Evolutionary conservation across 1,140 invertebrate genomes (phyloP).

Genomic region (Piezodorus guildinii): DNA sequence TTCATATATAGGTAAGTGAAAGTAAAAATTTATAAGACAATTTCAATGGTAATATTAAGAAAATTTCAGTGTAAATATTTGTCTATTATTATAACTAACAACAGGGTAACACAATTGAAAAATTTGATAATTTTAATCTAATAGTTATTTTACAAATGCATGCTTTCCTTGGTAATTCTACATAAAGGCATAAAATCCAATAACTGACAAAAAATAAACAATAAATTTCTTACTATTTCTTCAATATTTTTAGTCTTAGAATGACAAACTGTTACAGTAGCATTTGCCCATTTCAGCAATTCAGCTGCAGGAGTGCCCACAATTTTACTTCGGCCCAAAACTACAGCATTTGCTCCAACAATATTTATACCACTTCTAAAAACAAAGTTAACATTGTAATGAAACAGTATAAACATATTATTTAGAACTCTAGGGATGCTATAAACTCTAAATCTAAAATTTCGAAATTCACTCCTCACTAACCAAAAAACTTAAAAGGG

Average conservation of each 20-base stretch:
- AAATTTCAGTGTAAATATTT: neutral
- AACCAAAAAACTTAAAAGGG: neutral
- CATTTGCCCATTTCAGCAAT: slow-evolving; percentile 91
- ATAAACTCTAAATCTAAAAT: too few relatives aligned
- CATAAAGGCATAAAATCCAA: too few relatives aligned
- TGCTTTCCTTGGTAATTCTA: too few relatives aligned
- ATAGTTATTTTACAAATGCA: too few relatives aligned
- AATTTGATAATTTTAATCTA: too few relatives aligned
- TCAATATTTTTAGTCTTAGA: slow-evolving; percentile 80
- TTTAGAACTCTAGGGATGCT: too few relatives aligned
- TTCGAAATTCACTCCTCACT: too few relatives aligned
- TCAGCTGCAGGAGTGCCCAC: slow-evolving; percentile 92
- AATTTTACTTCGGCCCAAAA: slow-evolving; percentile 93
- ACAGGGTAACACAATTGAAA: neutral
- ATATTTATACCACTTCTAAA: slow-evolving; percentile 60
- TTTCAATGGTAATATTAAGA: slow-evolving; percentile 25
- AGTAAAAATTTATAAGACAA: neutral
- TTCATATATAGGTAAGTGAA: too few relatives aligned
- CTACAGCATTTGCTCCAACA: slow-evolving; percentile 77
- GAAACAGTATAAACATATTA: too few relatives aligned
- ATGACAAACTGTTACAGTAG: slow-evolving; percentile 94
- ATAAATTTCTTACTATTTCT: slow-evolving; percentile 47
- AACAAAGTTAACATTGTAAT: slow-evolving; percentile 11
- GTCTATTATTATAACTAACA: neutral
- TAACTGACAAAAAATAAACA: too few relatives aligned